Evolutionary conservation across 2,797 vertebrate genomes (phyloP).

Genomic region (Stomatorhinus walkeri): DNA sequence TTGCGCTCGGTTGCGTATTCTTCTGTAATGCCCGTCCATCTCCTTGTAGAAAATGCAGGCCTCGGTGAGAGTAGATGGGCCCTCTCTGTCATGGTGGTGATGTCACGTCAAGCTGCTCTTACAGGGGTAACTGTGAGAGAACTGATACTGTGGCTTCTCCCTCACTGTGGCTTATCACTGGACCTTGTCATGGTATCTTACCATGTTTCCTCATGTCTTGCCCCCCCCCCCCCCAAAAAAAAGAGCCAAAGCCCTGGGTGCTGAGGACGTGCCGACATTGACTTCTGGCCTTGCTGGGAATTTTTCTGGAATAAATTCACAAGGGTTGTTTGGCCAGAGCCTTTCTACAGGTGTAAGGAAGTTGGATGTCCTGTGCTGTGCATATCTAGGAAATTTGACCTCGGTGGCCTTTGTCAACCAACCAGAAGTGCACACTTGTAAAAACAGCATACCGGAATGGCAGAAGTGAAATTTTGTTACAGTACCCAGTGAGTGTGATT

Average conservation of each 20-base stretch:
- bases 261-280: neutral
- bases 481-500: neutral
- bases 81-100: slow-evolving; percentile 36
- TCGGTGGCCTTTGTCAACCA: neutral
- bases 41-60: neutral
- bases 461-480: neutral
- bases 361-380: neutral
- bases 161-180: slow-evolving; percentile 20
- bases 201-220: slow-evolving; percentile 12
- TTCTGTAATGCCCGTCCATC: neutral
- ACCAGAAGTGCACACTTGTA: too few relatives aligned
- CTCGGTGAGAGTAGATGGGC: slow-evolving; percentile 11
- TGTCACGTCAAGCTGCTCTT: slow-evolving; percentile 44
- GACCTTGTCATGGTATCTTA: neutral
- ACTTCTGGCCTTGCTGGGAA: neutral
- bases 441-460: neutral
- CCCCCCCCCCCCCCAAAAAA: neutral
- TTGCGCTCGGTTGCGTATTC: neutral
- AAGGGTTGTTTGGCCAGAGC: neutral
- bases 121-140: slow-evolving; percentile 28
- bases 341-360: neutral
- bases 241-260: neutral
- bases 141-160: slow-evolving; percentile 39
- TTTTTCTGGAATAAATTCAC: neutral
- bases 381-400: neutral